Percentiles rank a stretch among this genome's conserved stretches.
These are phyloP conservation scores for Phrynosoma blainvillii DNA, from an alignment of 2,113 vertebrate species.

Conservation along the genomic window DNA sequence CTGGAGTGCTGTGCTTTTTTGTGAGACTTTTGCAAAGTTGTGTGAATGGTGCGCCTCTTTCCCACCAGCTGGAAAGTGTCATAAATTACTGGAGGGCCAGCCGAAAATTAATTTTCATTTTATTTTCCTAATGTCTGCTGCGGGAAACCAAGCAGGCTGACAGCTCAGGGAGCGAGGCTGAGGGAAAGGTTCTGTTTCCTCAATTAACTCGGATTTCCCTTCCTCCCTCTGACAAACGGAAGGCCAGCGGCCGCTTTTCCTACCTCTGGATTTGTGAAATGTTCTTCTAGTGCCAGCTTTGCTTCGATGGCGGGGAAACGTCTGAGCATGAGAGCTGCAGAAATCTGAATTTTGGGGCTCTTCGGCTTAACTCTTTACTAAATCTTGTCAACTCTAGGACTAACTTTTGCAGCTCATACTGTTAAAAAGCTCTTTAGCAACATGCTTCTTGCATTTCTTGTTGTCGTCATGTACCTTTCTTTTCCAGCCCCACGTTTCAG, in stretches of 20 bases:
- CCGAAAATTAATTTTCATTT: constrained; percentile 52
- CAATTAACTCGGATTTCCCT: constrained; percentile 66
- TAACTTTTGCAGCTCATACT: no score
- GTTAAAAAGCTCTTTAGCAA: no score
- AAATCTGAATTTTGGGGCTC: constrained; percentile 37
- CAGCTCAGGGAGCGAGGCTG: constrained; percentile 11
- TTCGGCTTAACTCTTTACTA: constrained; percentile 63
- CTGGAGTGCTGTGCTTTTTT: background rate
- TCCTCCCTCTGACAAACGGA: constrained; percentile 58
- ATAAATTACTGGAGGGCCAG: background rate
- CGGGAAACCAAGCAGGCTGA: background rate
- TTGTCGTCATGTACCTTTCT: no score
- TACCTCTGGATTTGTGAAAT: constrained; percentile 70
- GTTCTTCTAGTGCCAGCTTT: constrained; percentile 70
- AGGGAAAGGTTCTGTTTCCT: constrained; percentile 69
- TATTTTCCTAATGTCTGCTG: constrained; percentile 48
- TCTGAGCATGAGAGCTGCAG: constrained; percentile 56
- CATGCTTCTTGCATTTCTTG: no score
- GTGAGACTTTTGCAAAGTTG: no score
- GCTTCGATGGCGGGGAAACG: constrained; percentile 47
- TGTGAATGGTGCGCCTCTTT: background rate
- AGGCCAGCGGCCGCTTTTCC: constrained; percentile 40
- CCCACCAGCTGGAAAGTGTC: constrained; percentile 47
- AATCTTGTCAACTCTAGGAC: background rate
- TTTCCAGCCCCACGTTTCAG: no score